Base-by-base conservation (phyloP, 2,888 invertebrate species). In the Priocnemis perturbator region DNA sequence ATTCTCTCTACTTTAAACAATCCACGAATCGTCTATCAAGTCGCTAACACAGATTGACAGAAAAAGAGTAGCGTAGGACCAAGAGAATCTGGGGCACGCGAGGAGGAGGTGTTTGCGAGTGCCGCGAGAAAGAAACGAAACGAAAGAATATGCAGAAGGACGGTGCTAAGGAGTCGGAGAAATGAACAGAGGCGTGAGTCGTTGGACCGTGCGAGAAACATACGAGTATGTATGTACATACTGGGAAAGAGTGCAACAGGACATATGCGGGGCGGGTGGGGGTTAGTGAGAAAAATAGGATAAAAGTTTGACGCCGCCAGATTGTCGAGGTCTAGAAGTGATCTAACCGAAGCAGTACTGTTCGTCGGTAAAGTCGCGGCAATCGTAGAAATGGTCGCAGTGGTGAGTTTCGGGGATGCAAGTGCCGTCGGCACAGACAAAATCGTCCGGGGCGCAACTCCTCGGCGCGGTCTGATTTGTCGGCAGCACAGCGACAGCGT, bases 321-420 rank as follows among this genome's bases (percentile, higher is more conserved):
- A 86, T 87, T 82, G 75, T 84, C 83, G 73, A 78, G 83, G 77
- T 80, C 78, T 81, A 78, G 78, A 76, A 82, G 78, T 84, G 85
- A 81, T 90, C 91, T 91, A 91, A 92, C 91, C 91, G 91, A 93
- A 92, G 92, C 96, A 96, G 91, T 95, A 95, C 90, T 95, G 95
- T 91, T 96, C 96, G 89, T 96, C 96, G 87, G 95, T 95, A 93
- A 95, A 95, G 92, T 96, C 96, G 90, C 92, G 92, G 92, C 96
- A 96, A 92, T 96, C 96, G 93, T 95, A 95, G 91, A 93, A 93
- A 92, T 95, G 95, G 93, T 97, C 96, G 91, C 97, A 97, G 89
- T 94, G 94, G 86, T 94, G 93, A 79, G 91, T 90, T 89, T 92
- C 91, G 78, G 94, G 94, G 88, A 97, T 94, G 91, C 97, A 97